phyloP scores from a whole-genome alignment of 2,797 vertebrate genomes.

The Squalus acanthias region DNA sequence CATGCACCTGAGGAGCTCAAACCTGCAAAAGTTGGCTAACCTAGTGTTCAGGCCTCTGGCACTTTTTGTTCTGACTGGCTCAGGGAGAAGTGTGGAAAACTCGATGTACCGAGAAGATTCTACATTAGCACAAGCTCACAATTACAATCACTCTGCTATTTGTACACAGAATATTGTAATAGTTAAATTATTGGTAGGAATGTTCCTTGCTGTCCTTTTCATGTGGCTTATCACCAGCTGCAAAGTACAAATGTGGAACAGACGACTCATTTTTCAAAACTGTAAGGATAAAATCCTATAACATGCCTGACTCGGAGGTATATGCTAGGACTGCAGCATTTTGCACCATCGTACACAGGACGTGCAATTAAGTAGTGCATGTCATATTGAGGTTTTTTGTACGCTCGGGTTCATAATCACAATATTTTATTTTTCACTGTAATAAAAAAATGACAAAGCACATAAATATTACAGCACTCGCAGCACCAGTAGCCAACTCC shows the following conservation, averaged over 20 bases:
- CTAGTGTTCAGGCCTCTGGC: background rate
- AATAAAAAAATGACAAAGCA: background rate
- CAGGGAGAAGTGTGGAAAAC: background rate
- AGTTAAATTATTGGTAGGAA: background rate
- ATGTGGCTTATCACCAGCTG: background rate
- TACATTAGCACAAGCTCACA: background rate
- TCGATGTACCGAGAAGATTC: background rate
- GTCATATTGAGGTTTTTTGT: background rate
- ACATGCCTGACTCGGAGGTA: background rate
- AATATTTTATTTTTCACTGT: background rate
- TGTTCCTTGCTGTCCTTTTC: background rate
- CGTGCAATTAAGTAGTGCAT: background rate
- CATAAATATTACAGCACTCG: background rate
- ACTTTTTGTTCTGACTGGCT: background rate
- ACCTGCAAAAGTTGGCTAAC: background rate
- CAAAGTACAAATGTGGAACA: background rate
- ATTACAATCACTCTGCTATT: background rate
- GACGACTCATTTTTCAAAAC: background rate
- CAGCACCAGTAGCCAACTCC: background rate
- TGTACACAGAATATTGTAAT: background rate
- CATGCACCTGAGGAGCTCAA: background rate
- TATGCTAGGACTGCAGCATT: background rate
- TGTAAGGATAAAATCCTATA: background rate
- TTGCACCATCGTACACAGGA: background rate
- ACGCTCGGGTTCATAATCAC: background rate